Evolutionary conservation across 2,113 vertebrate species (phyloP).

Genomic region (Ursus arctos): DNA sequence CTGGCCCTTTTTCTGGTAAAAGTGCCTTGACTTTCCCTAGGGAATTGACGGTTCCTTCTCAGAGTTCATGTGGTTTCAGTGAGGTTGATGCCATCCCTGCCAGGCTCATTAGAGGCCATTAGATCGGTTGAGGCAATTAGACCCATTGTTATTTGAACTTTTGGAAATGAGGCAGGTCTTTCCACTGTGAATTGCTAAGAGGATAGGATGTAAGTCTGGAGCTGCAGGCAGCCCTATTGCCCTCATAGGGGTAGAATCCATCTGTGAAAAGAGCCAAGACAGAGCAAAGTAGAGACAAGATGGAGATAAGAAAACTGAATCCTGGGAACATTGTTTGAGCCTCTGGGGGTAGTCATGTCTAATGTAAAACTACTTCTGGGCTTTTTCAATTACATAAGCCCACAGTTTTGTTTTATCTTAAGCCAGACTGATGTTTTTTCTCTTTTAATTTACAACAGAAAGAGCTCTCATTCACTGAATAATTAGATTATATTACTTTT

Average conservation of each 20-base stretch:
- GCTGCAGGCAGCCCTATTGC: not conserved
- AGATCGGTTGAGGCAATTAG: not conserved
- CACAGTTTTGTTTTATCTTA: not conserved
- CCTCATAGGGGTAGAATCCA: not conserved
- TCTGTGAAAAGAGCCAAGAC: not conserved
- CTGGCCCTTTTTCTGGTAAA: not conserved
- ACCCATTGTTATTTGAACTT: not conserved
- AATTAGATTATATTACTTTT: not conserved
- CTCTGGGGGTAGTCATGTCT: not conserved
- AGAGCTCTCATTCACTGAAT: not conserved
- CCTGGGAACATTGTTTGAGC: not conserved
- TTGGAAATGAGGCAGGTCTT: not conserved
- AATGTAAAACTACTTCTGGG: not conserved
- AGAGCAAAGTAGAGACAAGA: not conserved
- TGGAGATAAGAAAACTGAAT: not conserved
- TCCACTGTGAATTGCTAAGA: not conserved
- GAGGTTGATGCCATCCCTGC: not conserved
- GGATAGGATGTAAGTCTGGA: not conserved
- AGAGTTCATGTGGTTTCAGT: not conserved
- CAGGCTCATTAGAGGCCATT: not conserved
- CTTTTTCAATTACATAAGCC: not conserved
- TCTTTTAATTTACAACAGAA: not conserved
- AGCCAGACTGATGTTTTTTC: not conserved
- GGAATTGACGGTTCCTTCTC: not conserved
- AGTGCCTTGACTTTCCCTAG: not conserved